These are phyloP conservation scores for Yponomeuta plumbellus DNA, from an alignment of 2,888 invertebrate species.

Conservation along the genomic window DNA sequence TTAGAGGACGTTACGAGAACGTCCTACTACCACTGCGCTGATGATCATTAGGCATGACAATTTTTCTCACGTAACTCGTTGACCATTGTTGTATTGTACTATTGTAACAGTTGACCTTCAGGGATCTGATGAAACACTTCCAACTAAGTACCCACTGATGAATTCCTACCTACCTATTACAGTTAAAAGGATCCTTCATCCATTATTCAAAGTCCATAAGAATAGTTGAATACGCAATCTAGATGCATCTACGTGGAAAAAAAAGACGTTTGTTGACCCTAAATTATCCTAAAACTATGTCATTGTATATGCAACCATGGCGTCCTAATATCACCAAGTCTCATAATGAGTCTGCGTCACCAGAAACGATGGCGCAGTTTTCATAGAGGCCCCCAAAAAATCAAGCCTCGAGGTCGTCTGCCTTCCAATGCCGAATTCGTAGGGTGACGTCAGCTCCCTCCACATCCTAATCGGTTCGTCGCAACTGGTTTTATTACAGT, in stretches of 20 bases:
- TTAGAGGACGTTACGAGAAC: no score
- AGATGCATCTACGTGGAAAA: background rate
- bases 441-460: slow-evolving; percentile 44
- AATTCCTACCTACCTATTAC: background rate
- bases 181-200: background rate
- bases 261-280: background rate
- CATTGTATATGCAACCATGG: no score
- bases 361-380: background rate
- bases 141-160: background rate
- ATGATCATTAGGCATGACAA: slow-evolving; percentile 7
- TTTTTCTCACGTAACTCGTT: slow-evolving; percentile 12
- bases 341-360: background rate
- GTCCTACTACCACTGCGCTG: background rate
- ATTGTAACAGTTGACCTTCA: slow-evolving; percentile 13
- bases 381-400: background rate
- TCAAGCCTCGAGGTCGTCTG: slow-evolving; percentile 52
- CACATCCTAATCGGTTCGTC: slow-evolving; percentile 14
- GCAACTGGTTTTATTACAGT: slow-evolving; percentile 4
- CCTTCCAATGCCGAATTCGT: slow-evolving; percentile 65
- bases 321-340: no score
- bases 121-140: background rate
- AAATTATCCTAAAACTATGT: no score
- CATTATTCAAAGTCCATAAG: background rate
- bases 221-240: background rate
- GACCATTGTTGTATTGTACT: slow-evolving; percentile 11